A percentile compares a stretch with the other conserved stretches of the same genome.
Evolutionary conservation across 2,113 vertebrate species (phyloP).

Genomic region (Salvelinus alpinus): DNA sequence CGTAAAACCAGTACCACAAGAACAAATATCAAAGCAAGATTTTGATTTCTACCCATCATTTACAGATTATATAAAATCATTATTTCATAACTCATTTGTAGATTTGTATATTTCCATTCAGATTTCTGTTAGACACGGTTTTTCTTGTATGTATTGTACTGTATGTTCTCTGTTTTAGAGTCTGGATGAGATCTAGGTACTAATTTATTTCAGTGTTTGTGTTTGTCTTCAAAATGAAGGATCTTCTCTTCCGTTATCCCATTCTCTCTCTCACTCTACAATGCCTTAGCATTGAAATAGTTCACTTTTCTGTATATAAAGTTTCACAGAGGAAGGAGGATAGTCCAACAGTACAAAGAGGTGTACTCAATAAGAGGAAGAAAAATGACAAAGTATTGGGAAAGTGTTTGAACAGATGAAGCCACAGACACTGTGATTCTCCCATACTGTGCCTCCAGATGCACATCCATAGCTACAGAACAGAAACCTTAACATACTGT

Average conservation of each 20-base stretch:
- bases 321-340: background rate
- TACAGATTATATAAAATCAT: slow-evolving; percentile 13
- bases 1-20: slow-evolving; percentile 19
- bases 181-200: slow-evolving; percentile 6
- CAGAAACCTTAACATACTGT: no score
- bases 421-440: background rate
- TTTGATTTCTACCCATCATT: background rate
- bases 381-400: background rate
- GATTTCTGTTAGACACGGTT: slow-evolving; percentile 14
- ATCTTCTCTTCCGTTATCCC: background rate
- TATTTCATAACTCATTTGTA: slow-evolving; percentile 6
- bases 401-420: background rate
- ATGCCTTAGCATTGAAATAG: background rate
- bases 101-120: slow-evolving; percentile 2
- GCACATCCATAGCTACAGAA: no score
- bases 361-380: background rate
- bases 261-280: slow-evolving; percentile 3
- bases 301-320: background rate
- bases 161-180: background rate
- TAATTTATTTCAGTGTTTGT: slow-evolving; percentile 19
- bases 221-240: slow-evolving; percentile 13
- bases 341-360: background rate
- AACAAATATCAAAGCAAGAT: slow-evolving; percentile 7
- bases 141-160: background rate
- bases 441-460: background rate